phyloP scores from a whole-genome alignment of 1,140 invertebrate genomes.

The Magallana gigas region DNA sequence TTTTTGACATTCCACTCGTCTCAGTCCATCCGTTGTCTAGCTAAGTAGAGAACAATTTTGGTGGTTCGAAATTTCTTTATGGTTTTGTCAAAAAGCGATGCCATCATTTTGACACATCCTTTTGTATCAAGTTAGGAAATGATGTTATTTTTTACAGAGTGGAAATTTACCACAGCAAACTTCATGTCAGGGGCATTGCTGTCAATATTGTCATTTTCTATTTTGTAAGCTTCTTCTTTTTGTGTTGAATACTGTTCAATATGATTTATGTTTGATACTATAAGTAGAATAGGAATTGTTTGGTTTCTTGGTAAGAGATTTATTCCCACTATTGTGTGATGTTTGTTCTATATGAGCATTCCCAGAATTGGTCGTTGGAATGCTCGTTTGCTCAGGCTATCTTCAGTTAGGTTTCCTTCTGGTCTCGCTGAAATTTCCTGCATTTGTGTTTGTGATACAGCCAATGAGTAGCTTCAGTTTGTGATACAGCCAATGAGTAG shows the following conservation, averaged over 20 bases:
- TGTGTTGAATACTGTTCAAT: constrained; percentile 1
- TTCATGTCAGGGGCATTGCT: neutral
- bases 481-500: too few species aligned
- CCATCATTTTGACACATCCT: neutral
- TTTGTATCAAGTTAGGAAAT: neutral
- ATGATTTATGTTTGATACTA: neutral
- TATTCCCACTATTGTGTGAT: too few species aligned
- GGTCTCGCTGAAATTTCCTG: neutral
- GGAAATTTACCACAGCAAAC: neutral
- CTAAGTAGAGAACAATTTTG: neutral
- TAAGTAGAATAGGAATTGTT: neutral
- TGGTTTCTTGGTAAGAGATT: neutral
- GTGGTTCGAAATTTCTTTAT: too few species aligned
- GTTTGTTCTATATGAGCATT: too few species aligned
- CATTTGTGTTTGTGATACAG: neutral
- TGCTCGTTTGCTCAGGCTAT: neutral
- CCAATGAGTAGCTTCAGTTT: neutral
- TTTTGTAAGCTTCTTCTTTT: neutral
- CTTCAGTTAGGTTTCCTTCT: neutral
- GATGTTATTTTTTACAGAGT: neutral
- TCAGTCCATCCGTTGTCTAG: neutral
- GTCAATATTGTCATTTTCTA: neutral
- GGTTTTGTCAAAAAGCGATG: neutral
- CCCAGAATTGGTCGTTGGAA: too few species aligned
- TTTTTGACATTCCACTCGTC: neutral